These are phyloP conservation scores for Proisotoma minuta DNA, from an alignment of 2,888 invertebrate species.

Conservation along the genomic window DNA sequence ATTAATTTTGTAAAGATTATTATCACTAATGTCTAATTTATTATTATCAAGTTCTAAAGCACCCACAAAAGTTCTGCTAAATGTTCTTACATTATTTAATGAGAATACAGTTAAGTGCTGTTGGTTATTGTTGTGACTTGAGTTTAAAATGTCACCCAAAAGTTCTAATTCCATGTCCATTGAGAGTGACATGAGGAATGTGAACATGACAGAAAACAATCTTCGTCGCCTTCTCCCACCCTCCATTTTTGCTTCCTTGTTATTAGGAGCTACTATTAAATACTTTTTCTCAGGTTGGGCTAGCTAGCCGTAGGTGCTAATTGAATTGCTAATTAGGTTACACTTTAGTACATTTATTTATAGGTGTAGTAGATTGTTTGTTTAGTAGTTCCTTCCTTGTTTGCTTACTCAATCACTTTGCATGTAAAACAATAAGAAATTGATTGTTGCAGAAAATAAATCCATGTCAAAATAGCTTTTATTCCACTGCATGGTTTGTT, in stretches of 20 bases:
- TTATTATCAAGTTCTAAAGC: neutral
- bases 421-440: too few relatives aligned
- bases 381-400: neutral
- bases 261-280: neutral
- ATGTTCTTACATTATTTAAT: neutral
- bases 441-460: too few relatives aligned
- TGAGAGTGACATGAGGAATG: slow-evolving; percentile 5
- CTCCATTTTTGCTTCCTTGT: slow-evolving; percentile 1
- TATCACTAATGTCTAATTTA: neutral
- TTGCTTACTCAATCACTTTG: too few relatives aligned
- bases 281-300: neutral
- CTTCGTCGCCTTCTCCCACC: slow-evolving; percentile 2
- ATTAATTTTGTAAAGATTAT: neutral
- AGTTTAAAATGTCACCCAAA: slow-evolving; percentile 9
- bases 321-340: slow-evolving; percentile 17
- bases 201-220: slow-evolving; percentile 5
- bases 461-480: too few relatives aligned
- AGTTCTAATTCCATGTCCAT: too few relatives aligned
- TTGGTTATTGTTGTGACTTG: too few relatives aligned
- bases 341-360: neutral
- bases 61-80: slow-evolving; percentile 3
- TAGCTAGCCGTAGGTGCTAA: slow-evolving; percentile 2
- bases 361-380: neutral
- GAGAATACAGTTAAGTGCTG: neutral
- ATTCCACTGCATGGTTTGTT: too few relatives aligned